Conservation (phyloP, 2,797 vertebrate species). For the Pantherophis vulpinus region DNA sequence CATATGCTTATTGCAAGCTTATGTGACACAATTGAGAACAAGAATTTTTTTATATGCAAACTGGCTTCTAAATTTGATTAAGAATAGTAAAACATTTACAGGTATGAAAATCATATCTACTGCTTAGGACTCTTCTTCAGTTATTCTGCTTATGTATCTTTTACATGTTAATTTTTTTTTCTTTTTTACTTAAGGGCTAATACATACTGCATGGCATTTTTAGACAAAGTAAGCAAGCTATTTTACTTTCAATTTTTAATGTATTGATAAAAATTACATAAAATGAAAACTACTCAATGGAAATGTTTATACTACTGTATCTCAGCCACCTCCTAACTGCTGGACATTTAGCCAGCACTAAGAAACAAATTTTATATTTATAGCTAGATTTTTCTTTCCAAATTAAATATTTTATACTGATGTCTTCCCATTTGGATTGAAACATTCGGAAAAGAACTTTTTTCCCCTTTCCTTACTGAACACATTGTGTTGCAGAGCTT, state of each 20-base stretch:
- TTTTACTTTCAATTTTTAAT: neutral
- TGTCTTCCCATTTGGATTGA: conserved; percentile 2
- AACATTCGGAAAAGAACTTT: conserved; percentile 4
- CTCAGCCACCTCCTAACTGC: neutral
- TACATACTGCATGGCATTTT: neutral
- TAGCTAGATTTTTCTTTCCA: conserved; percentile 3
- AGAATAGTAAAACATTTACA: neutral
- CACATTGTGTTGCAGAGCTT: neutral
- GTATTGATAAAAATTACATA: neutral
- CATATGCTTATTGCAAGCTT: neutral
- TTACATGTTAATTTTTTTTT: neutral
- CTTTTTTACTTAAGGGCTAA: neutral
- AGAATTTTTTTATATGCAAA: neutral
- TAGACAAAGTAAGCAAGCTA: neutral
- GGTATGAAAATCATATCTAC: neutral
- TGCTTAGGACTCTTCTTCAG: neutral
- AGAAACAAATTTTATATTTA: neutral
- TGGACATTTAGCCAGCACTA: neutral
- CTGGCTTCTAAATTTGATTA: neutral
- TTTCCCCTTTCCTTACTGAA: neutral
- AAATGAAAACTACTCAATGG: neutral
- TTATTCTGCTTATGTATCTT: neutral
- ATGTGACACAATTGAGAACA: neutral
- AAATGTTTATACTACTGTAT: neutral
- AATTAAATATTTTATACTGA: conserved; percentile 35